Conservation (phyloP, 2,888 invertebrate genomes). For the Lampropteryx suffumata region DNA sequence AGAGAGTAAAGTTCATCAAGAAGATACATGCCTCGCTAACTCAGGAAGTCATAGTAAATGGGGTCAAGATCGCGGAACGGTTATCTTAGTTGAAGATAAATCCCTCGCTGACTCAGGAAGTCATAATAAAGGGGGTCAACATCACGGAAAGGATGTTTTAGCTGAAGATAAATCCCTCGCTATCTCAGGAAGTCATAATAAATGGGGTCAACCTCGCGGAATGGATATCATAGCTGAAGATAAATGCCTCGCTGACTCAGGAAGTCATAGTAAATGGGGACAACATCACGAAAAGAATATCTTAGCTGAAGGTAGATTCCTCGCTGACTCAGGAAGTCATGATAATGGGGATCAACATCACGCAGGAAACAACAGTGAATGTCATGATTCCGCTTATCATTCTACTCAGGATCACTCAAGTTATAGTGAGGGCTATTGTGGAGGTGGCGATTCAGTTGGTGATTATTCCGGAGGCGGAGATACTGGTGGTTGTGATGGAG, state of each 20-base stretch:
- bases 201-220: background rate
- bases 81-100: too few relatives aligned
- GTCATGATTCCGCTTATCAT: slow-evolving; percentile 12
- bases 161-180: too few relatives aligned
- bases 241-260: too few relatives aligned
- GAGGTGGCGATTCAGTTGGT: background rate
- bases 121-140: background rate
- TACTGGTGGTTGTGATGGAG: too few relatives aligned
- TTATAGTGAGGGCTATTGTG: slow-evolving; percentile 5
- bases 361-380: background rate
- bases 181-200: background rate
- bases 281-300: background rate
- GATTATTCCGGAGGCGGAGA: too few relatives aligned
- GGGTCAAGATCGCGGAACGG: background rate
- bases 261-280: background rate
- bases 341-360: background rate
- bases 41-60: background rate
- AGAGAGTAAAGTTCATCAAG: too few relatives aligned
- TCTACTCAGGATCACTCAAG: too few relatives aligned
- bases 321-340: background rate
- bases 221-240: too few relatives aligned
- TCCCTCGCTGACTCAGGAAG: background rate
- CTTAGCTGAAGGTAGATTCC: too few relatives aligned
- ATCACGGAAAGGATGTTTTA: too few relatives aligned
- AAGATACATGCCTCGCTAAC: too few relatives aligned